phyloP scores from a whole-genome alignment of 1,140 invertebrate species.

The Macrocentrus cingulum region DNA sequence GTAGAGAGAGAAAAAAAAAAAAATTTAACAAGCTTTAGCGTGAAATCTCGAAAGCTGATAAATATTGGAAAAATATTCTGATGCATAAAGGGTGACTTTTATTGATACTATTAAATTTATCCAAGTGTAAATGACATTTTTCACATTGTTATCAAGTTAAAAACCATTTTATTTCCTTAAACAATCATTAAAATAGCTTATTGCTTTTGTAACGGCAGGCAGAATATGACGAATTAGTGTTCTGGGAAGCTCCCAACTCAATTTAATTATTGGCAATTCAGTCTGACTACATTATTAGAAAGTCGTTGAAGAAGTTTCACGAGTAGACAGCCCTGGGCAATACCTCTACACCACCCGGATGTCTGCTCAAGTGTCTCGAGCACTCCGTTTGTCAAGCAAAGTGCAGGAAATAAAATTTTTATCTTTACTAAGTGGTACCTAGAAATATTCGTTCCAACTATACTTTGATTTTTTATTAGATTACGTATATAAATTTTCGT shows the following conservation, averaged over 20 bases:
- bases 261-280: slow-evolving; percentile 16
- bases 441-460: neutral
- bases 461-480: too few relatives aligned
- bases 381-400: slow-evolving; percentile 14
- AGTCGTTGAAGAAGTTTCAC: slow-evolving; percentile 30
- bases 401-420: slow-evolving; percentile 11
- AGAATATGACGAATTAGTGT: neutral
- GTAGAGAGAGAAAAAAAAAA: too few relatives aligned
- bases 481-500: too few relatives aligned
- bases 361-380: slow-evolving; percentile 20
- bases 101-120: too few relatives aligned
- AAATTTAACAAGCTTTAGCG: too few relatives aligned
- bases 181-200: neutral
- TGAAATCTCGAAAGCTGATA: too few relatives aligned
- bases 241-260: neutral
- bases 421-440: neutral
- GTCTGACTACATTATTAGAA: slow-evolving; percentile 28
- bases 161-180: neutral
- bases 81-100: too few relatives aligned
- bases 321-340: slow-evolving; percentile 21
- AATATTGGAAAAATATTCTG: too few relatives aligned
- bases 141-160: too few relatives aligned
- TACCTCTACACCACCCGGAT: neutral
- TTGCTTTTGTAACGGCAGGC: neutral
- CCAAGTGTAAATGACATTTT: too few relatives aligned